These are phyloP conservation scores for Epicauta chinensis DNA, from an alignment of 1,140 invertebrate species.

Conservation along the genomic window DNA sequence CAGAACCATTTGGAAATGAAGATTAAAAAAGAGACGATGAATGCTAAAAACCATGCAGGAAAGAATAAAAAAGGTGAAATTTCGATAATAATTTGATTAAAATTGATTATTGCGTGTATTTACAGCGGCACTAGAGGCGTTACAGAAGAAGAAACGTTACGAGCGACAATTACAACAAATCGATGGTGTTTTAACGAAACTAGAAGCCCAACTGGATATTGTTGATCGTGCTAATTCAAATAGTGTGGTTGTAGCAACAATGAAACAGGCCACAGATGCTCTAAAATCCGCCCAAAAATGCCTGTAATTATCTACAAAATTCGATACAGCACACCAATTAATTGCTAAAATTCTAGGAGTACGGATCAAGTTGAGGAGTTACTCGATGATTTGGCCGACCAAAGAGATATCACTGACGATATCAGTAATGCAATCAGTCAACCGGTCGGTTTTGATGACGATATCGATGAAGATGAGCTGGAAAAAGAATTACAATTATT, in stretches of 20 bases:
- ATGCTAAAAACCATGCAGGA: background rate
- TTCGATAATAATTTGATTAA: background rate
- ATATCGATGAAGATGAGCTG: constrained; percentile 83
- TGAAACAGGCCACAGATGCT: constrained; percentile 94
- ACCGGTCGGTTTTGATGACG: constrained; percentile 80
- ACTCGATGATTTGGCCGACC: constrained; percentile 98
- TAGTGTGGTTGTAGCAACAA: constrained; percentile 91
- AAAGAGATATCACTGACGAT: constrained; percentile 95
- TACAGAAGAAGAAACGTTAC: constrained; percentile 95
- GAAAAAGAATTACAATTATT: constrained; percentile 72
- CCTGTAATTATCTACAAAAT: constrained; percentile 59
- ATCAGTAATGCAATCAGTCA: constrained; percentile 97
- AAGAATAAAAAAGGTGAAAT: constrained; percentile 11
- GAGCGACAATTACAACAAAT: constrained; percentile 96
- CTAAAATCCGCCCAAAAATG: constrained; percentile 92
- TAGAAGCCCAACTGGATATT: constrained; percentile 95
- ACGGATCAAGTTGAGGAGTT: constrained; percentile 96
- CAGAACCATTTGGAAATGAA: constrained; percentile 2
- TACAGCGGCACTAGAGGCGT: constrained; percentile 73
- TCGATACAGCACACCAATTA: background rate
- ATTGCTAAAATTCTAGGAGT: constrained; percentile 59
- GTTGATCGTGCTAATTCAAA: constrained; percentile 97
- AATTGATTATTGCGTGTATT: background rate
- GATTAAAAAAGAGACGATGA: constrained; percentile 2
- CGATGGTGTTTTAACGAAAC: constrained; percentile 95